Base-by-base conservation (phyloP, 2,113 vertebrate species). In the Ceyx margarethae region DNA sequence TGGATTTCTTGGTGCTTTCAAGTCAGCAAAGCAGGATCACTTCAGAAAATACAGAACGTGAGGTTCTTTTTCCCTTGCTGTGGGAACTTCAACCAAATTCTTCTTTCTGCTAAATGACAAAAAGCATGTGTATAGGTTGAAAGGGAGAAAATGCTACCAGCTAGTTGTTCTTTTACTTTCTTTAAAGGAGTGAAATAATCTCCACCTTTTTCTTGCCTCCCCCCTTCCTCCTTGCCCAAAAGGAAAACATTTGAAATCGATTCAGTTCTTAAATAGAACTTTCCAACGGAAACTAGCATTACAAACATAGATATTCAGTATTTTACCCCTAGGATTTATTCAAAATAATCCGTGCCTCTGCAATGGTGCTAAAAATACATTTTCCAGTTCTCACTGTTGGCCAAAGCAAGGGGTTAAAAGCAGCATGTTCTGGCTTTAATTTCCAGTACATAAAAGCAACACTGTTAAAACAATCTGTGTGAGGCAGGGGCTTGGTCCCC, bases 261-360 rank as follows among this genome's bases (percentile, higher is more conserved):
- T 96, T 91, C 92, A 93, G 92, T 92, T 95, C 72, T 91, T 94
- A 95, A 96, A 96, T 94, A 95, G 93, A 95, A 96, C 87, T 96
- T 96, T 96, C 96, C 94, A 93, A 72, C 72, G 94, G 96, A 96
- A 96, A 93, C 95, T 93, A 93, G 79, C 68, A 67, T 96, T 92
- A 91, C 94, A 96, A 94, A 93, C 91, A 92, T 90, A 94, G 94
- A 96, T 96, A 96, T 85, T 95, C 89, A 94, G 79, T 91, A 87
- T 92, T 96, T 96, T 91, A 94, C 95, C 82, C 89, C 40, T 95
- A 92, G 89, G 96, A 95, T 96, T 96, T 96, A 92, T 96, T 94
- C 81, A 95, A 33, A 95, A 96, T 96, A 91, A 93, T 89, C 84
- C 0, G 0, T 21, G 51, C 89, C n/a, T 89, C 85, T 83, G 31